phyloP scores from a whole-genome alignment of 1,140 invertebrate genomes.

The Camponotus floridanus region DNA sequence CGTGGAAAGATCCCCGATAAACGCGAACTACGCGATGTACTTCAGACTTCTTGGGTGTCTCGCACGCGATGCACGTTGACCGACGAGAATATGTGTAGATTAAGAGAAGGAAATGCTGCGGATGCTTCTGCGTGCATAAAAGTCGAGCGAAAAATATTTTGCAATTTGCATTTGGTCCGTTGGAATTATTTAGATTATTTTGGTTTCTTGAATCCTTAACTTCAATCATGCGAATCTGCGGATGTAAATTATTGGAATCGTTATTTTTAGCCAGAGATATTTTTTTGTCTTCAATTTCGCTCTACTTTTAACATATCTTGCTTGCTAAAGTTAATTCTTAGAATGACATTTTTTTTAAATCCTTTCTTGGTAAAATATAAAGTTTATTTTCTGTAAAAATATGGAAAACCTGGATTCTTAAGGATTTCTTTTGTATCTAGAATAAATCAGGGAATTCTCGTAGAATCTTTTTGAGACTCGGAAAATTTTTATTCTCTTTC shows the following conservation, averaged over 20 bases:
- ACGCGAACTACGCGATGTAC: slow-evolving; percentile 1
- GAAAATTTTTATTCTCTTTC: too few species aligned
- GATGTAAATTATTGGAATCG: not conserved
- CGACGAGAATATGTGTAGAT: slow-evolving; percentile 20
- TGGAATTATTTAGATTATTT: not conserved
- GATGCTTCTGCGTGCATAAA: slow-evolving; percentile 13
- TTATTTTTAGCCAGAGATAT: not conserved
- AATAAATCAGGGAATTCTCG: too few species aligned
- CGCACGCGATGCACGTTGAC: slow-evolving; percentile 45
- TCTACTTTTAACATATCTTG: not conserved
- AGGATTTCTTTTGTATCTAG: too few species aligned
- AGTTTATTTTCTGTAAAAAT: too few species aligned
- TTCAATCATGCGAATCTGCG: too few species aligned
- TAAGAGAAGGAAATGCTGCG: slow-evolving; percentile 33
- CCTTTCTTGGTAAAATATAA: not conserved
- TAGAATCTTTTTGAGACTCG: too few species aligned
- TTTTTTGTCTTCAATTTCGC: not conserved
- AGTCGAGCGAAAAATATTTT: slow-evolving; percentile 4
- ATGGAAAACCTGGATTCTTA: too few species aligned
- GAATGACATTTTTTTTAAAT: not conserved
- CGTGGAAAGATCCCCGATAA: slow-evolving; percentile 56
- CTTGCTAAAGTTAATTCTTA: not conserved
- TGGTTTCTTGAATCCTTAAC: not conserved
- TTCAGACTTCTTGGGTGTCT: slow-evolving; percentile 37
- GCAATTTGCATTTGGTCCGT: slow-evolving; percentile 7